Evolutionary conservation across 2,888 invertebrate genomes (phyloP), one percentile per base, ranked within the genome.

Genomic region (Coleophora deauratella): DNA sequence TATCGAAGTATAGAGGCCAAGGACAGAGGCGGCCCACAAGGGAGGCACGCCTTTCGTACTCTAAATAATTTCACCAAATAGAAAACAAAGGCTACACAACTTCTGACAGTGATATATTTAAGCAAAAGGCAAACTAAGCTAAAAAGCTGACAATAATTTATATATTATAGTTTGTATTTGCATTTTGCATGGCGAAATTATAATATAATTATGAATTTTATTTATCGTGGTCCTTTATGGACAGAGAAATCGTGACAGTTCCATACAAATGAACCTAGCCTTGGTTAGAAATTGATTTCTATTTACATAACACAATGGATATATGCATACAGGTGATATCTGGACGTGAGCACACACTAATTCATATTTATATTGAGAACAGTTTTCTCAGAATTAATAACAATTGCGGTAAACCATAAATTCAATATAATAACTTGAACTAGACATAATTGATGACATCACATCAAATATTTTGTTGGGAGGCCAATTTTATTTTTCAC

Each of bases 31-130:
- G 46, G 47, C 50, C 54, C 46, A 49, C 43, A 40, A 40, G 46
- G 46, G 47, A 43, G 55, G 50, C 51, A 49, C 50, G 40, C 46
- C 47, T 44, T 40, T 38, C 36, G 46, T 37, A 45, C 44, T 38
- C 33, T 34, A 28, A 3, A 31, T 14, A 28, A 33, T 45, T 44
- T 40, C 13, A 45, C 45, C 39, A 38, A 37, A 38, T 37, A 48
- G 55, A 59, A 55, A 53, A 49, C 41, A 53, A 55, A 41, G 41
- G 50, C 51, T 53, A 52, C 49, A 49, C 44, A 59, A 55, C 49
- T 35, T 40, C 43, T 42, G 42, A 40, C 39, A 30, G 33, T 46
- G 38, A 49, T 40, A 39, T 34, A 43, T 35, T 21, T 21, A 21
- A 21, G 21, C 21, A 21, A 21, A 21, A 21, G 6, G 21, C 3